phyloP scores from a whole-genome alignment of 2,888 invertebrate species.

The Drosophila leonis region DNA sequence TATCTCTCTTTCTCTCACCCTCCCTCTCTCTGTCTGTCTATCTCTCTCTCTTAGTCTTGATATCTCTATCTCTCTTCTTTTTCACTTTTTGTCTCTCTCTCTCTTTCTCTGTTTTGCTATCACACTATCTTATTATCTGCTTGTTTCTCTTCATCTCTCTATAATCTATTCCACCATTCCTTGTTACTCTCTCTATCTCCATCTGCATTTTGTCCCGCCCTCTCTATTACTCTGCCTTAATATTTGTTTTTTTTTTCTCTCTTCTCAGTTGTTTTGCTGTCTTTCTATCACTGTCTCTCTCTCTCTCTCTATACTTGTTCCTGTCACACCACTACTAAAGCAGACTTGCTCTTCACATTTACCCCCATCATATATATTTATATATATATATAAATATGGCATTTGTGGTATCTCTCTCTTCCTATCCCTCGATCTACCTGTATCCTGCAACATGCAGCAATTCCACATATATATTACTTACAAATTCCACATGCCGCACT shows the following conservation, averaged over 20 bases:
- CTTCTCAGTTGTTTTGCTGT: neutral
- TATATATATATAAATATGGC: too few species aligned
- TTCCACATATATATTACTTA: slow-evolving; percentile 1
- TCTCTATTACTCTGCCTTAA: neutral
- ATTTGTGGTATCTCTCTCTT: neutral
- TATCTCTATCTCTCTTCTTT: too few species aligned
- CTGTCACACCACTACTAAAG: neutral
- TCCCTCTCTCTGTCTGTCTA: neutral
- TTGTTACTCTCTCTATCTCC: too few species aligned
- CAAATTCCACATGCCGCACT: neutral
- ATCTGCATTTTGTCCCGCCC: neutral
- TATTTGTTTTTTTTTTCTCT: neutral
- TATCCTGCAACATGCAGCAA: slow-evolving; percentile 4
- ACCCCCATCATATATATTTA: too few species aligned
- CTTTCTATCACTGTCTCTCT: neutral
- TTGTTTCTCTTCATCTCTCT: neutral
- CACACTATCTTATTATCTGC: too few species aligned
- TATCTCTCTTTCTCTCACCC: neutral
- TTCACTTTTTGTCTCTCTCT: neutral
- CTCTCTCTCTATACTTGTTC: neutral
- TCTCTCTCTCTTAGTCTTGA: too few species aligned
- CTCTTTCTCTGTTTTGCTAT: neutral
- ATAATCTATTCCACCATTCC: neutral
- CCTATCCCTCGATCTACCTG: slow-evolving; percentile 4
- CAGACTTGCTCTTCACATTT: neutral